Evolutionary conservation across 35 echinoderm and acorn worm species (phyloP), one percentile per base, ranked within the genome.

Genomic region (Heliocidaris tuberculata): DNA sequence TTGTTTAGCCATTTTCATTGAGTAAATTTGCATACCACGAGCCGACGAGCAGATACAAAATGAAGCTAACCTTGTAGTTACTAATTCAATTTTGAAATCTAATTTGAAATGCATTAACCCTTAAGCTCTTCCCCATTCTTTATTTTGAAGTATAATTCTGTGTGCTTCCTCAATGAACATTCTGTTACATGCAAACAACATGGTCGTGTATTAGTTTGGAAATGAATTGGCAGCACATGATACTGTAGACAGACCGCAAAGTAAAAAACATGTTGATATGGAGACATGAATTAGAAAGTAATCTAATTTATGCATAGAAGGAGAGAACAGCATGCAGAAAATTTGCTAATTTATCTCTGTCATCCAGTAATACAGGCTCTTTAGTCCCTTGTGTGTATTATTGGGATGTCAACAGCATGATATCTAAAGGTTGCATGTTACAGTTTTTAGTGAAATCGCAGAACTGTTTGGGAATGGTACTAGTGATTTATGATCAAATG

Each of bases 101-200:
- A 78, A 78, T 78, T 78, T 78, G 65, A 78, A 78, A 78, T 78
- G 65, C 65, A 78, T 78, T 78, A 78, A 78, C 21, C 65, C 65
- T 70, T 70, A 70, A 70, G 60, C 60, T 70, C 60, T 21, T 78
- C 27, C 27, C 5, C 21, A 19, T 19, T 27, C 65, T 78, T 78
- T 78, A 78, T 78, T 78, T n/a, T 78, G 65, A 78, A n/a, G 21
- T 78, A 78, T 78, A 78, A 78, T 78, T 19, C 21, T 78, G 52
- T 56, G 52, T 13, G 52, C 52, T 13, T 56, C 52, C 10, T 56
- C 8, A 56, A 56, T 56, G 65, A 78, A n/a, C 65, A 78, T 78
- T 78, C 65, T 78, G 21, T 27, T 78, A 78, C 65, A 78, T n/a
- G 65, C 65, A 78, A 24, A n/a, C 65, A 78, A 21, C 65, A 78